Evolutionary conservation across 2,888 invertebrate genomes (phyloP).

Genomic region (Caprella mutica): DNA sequence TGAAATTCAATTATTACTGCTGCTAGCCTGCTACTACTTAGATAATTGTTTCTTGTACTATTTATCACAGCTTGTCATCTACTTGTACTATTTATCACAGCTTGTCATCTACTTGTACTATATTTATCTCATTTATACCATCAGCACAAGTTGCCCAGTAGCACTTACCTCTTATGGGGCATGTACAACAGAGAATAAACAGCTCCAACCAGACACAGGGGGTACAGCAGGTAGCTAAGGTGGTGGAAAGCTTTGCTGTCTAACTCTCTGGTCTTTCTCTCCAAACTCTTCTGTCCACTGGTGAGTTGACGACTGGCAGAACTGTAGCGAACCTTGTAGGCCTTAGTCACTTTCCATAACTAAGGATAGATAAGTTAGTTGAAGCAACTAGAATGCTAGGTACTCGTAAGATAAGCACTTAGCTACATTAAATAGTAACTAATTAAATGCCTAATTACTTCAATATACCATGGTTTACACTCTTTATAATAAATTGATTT

Average conservation of each 20-base stretch:
- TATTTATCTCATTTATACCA: not conserved
- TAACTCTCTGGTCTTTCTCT: constrained; percentile 67
- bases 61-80: too few relatives aligned
- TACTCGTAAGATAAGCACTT: not conserved
- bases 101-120: too few relatives aligned
- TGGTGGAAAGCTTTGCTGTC: constrained; percentile 90
- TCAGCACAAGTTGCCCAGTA: not conserved
- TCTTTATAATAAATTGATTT: too few relatives aligned
- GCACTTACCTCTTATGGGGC: constrained; percentile 73
- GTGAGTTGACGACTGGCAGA: constrained; percentile 42
- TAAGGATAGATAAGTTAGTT: constrained; percentile 39
- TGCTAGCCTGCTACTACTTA: too few relatives aligned
- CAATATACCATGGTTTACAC: too few relatives aligned
- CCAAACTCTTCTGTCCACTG: too few relatives aligned
- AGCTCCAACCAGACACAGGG: constrained; percentile 74
- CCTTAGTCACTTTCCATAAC: constrained; percentile 92
- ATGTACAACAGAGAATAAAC: constrained; percentile 83
- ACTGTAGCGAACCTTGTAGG: constrained; percentile 51
- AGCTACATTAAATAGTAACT: not conserved
- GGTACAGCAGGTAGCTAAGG: constrained; percentile 76
- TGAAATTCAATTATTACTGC: too few relatives aligned
- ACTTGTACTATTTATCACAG: too few relatives aligned
- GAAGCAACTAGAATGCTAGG: not conserved
- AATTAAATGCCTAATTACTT: too few relatives aligned
- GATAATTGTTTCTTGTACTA: too few relatives aligned